Percentiles rank a stretch among this genome's conserved stretches.
These are phyloP conservation scores for Myiagra hebetior DNA, from an alignment of 2,113 vertebrate genomes.

Conservation along the genomic window DNA sequence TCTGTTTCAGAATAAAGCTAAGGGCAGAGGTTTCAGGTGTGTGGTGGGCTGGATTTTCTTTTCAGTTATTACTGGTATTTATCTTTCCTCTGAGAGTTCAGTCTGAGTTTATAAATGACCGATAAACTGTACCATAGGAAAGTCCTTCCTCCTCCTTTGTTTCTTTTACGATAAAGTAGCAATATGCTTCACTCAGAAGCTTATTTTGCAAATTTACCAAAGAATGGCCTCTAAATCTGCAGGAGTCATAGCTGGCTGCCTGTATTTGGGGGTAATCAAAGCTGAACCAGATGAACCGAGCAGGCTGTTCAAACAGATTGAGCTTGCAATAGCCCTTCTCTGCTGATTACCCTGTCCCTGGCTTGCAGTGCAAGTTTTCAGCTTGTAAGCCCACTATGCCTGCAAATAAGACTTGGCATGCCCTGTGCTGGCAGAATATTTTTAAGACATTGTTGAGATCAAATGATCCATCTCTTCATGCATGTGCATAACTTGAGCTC, in stretches of 20 bases:
- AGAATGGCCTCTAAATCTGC: background rate
- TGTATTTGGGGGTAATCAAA: background rate
- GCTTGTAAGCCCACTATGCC: background rate
- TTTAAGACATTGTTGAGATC: background rate
- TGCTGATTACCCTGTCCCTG: background rate
- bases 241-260: background rate
- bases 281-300: background rate
- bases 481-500: background rate
- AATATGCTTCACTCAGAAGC: background rate
- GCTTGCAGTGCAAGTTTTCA: background rate
- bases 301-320: constrained; percentile 22
- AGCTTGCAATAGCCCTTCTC: background rate
- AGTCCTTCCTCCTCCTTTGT: background rate
- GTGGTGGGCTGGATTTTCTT: background rate
- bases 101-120: constrained; percentile 20
- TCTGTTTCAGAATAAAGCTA: background rate
- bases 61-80: background rate
- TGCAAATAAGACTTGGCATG: background rate
- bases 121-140: background rate
- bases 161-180: background rate
- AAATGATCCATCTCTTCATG: background rate
- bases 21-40: background rate
- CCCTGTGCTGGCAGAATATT: background rate
- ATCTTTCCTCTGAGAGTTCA: background rate
- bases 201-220: constrained; percentile 12